Evolutionary conservation across 2,113 vertebrate species (phyloP), one percentile per base, ranked within the genome.

Genomic region (Hydrolagus affinis): DNA sequence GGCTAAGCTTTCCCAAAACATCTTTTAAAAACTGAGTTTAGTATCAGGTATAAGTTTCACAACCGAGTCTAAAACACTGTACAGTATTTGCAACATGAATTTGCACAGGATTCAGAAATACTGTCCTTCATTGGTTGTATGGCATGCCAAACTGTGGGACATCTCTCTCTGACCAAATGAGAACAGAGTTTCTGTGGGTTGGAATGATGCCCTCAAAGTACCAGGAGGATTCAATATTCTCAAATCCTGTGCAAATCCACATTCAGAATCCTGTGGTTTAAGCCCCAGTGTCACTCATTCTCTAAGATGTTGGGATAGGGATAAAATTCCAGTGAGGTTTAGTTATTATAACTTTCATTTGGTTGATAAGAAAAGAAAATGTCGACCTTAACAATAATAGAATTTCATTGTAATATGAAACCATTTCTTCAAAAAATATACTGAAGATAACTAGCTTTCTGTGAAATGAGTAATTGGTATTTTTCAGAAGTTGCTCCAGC

Each of bases 1-100:
- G 86, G 86, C 73, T 78, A 32, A 72, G 76, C 56, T 62, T 86
- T 59, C 71, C 83, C 70, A 83, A 86, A 59, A 78, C 44, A 80
- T 62, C 59, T 68, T 80, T 86, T 23, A 80, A 62, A 78, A 80
- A 28, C 64, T 25, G 25, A 32, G 14, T 83, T 83, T 68, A 64
- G 28, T 62, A 83, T 66, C 64, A 83, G 28, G 44, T 44, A 44
- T 44, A 44, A n/a, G 78, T 3, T 83, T 66, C 78, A 83, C 25
- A 21, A 66, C 44, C 2, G 44, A 44, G 44, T 44, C 44, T 44
- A 44, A 44, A 44, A 44, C 44, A 6, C 44, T 3, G 44, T 6
- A 44, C 44, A 44, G 44, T 44, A 44, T 44, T 44, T 44, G 44
- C 44, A 44, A 44, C 44, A 44, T 44, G 44, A 44, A 44, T 44